These are phyloP conservation scores for Panthera leo DNA, from an alignment of 2,113 vertebrate genomes.

Conservation along the genomic window DNA sequence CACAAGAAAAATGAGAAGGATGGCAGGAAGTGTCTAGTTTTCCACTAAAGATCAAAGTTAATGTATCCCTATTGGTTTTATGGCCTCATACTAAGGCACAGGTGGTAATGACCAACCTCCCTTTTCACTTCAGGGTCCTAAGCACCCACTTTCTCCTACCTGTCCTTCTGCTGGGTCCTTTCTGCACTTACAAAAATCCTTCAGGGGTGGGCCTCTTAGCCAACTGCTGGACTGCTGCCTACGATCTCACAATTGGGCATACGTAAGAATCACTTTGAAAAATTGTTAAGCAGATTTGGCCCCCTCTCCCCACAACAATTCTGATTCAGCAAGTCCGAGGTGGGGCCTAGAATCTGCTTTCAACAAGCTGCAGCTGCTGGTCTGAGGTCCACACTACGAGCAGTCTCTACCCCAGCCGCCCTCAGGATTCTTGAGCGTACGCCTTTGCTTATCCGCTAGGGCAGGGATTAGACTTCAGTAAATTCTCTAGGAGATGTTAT, in stretches of 20 bases:
- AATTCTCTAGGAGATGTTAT: not conserved
- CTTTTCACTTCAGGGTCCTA: not conserved
- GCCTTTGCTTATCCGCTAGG: not conserved
- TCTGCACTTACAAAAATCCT: not conserved
- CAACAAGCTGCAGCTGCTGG: not conserved
- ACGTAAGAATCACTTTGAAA: not conserved
- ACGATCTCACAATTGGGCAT: not conserved
- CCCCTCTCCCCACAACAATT: not conserved
- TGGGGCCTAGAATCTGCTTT: not conserved
- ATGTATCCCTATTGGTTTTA: slow-evolving; percentile 16
- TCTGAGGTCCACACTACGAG: not conserved
- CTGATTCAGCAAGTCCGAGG: not conserved
- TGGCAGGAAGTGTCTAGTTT: not conserved
- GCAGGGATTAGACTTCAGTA: not conserved
- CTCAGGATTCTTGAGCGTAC: not conserved
- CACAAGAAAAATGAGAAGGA: not conserved
- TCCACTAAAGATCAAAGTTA: slow-evolving; percentile 24
- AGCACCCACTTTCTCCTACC: not conserved
- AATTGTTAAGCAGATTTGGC: not conserved
- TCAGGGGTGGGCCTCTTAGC: not conserved
- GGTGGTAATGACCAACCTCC: not conserved
- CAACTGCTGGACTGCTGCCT: not conserved
- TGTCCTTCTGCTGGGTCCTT: not conserved
- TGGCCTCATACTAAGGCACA: not conserved
- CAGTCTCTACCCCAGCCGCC: not conserved